A percentile compares a stretch with the other conserved stretches of the same genome.
Evolutionary conservation across 2,888 invertebrate genomes (phyloP).

Genomic region (Hydrotaea diabolus): DNA sequence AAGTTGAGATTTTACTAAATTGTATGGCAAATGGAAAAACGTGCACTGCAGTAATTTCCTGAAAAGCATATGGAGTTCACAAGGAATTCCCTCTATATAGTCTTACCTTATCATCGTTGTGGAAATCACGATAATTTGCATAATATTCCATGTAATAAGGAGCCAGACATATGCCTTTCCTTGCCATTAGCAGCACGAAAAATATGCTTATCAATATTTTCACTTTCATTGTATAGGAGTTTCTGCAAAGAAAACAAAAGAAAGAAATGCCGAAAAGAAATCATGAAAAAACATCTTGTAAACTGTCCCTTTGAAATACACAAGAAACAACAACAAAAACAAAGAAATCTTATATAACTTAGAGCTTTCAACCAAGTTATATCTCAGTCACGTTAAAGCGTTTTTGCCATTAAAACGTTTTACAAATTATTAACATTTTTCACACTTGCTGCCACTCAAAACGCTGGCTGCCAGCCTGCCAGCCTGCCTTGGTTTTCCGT

Average conservation of each 20-base stretch:
- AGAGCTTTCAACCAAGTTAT: constrained; percentile 20
- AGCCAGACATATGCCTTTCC: constrained; percentile 59
- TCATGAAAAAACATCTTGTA: constrained; percentile 15
- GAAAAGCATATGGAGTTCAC: too few relatives aligned
- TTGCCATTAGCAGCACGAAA: constrained; percentile 53
- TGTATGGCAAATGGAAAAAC: too few relatives aligned
- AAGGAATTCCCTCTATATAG: not conserved
- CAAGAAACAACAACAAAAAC: not conserved
- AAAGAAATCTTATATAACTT: too few relatives aligned
- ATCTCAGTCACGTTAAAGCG: constrained; percentile 62
- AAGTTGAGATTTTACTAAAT: too few relatives aligned
- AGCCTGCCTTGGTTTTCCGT: constrained; percentile 27
- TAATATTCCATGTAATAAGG: constrained; percentile 75
- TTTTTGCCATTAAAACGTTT: constrained; percentile 57
- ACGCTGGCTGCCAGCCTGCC: not conserved
- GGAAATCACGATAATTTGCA: constrained; percentile 76
- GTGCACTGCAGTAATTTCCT: too few relatives aligned
- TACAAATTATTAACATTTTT: constrained; percentile 65
- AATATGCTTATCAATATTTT: constrained; percentile 26
- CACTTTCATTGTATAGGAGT: constrained; percentile 72
- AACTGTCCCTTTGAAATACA: constrained; percentile 37
- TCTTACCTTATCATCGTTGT: constrained; percentile 76
- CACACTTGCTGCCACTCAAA: constrained; percentile 62
- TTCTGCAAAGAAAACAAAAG: constrained; percentile 41
- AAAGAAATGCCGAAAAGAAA: constrained; percentile 49